Percentiles rank a stretch among this genome's conserved stretches.
Evolutionary conservation across 1,140 invertebrate genomes (phyloP).

Genomic region (Zelostemma sp.): DNA sequence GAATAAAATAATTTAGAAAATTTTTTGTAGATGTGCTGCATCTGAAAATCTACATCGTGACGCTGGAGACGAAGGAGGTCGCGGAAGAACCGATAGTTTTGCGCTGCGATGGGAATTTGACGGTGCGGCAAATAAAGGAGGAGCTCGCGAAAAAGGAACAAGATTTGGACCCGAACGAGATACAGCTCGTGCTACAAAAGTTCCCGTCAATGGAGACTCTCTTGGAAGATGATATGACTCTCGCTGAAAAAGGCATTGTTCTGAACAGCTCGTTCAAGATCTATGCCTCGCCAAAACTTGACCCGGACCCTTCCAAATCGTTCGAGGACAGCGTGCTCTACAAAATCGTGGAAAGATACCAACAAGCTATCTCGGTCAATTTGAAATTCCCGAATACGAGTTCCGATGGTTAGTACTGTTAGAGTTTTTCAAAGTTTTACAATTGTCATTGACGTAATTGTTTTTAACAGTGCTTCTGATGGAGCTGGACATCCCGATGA

Average conservation of each 20-base stretch:
- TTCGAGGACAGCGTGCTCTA: constrained; percentile 51
- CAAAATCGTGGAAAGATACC: background rate
- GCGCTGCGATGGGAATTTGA: constrained; percentile 73
- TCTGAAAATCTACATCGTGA: background rate
- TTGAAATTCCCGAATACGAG: background rate
- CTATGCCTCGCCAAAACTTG: constrained; percentile 53
- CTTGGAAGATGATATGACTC: constrained; percentile 68
- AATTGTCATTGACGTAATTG: too few relatives aligned
- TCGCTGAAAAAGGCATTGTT: constrained; percentile 70
- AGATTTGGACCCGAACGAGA: constrained; percentile 64
- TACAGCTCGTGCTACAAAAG: constrained; percentile 65
- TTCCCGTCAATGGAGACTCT: constrained; percentile 38
- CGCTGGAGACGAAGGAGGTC: background rate
- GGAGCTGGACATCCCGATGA: too few relatives aligned
- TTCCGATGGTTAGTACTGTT: too few relatives aligned
- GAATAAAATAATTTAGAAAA: constrained; percentile 6
- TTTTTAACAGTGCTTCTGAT: too few relatives aligned
- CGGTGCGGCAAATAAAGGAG: constrained; percentile 75
- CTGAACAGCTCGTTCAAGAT: constrained; percentile 69
- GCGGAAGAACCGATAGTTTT: constrained; percentile 74
- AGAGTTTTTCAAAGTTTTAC: too few relatives aligned
- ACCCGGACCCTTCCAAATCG: constrained; percentile 55
- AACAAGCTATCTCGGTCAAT: background rate
- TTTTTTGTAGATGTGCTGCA: background rate
- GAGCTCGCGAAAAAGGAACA: constrained; percentile 69